Percentiles rank a stretch among this genome's conserved stretches.
Conservation (phyloP, 35 echinoderm and acorn worm species). For the Lytechinus variegatus region DNA sequence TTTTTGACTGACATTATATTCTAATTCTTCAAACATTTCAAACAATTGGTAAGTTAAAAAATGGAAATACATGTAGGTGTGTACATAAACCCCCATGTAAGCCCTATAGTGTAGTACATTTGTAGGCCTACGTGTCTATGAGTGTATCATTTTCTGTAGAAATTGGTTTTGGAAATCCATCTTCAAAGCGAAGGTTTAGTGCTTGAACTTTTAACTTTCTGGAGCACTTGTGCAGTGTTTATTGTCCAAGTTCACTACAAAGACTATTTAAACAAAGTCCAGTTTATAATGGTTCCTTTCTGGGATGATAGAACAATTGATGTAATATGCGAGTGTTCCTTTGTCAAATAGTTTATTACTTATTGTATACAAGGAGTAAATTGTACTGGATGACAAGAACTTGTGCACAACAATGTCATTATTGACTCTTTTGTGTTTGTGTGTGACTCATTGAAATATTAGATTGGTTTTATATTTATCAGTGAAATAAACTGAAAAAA, state of each 20-base stretch:
- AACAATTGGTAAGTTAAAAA: too few species aligned
- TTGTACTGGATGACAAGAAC: neutral
- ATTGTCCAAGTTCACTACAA: neutral
- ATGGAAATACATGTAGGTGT: too few species aligned
- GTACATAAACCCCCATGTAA: too few species aligned
- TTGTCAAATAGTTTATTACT: neutral
- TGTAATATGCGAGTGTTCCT: neutral
- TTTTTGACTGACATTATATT: too few species aligned
- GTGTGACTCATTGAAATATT: neutral
- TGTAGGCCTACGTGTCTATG: too few species aligned
- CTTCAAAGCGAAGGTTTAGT: too few species aligned
- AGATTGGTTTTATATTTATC: neutral
- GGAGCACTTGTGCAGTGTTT: neutral
- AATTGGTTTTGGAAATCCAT: too few species aligned
- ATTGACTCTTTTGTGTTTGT: neutral
- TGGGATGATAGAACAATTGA: neutral
- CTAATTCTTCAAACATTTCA: too few species aligned
- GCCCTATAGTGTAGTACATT: too few species aligned
- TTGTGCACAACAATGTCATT: conserved; percentile 5
- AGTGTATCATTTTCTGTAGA: too few species aligned
- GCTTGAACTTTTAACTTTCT: neutral
- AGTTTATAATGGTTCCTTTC: conserved; percentile 2
- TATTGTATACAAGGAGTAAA: neutral
- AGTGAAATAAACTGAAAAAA: neutral
- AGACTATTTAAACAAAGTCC: neutral